Evolutionary conservation across 1,140 invertebrate genomes (phyloP).

Genomic region (Cardiocondyla obscurior): DNA sequence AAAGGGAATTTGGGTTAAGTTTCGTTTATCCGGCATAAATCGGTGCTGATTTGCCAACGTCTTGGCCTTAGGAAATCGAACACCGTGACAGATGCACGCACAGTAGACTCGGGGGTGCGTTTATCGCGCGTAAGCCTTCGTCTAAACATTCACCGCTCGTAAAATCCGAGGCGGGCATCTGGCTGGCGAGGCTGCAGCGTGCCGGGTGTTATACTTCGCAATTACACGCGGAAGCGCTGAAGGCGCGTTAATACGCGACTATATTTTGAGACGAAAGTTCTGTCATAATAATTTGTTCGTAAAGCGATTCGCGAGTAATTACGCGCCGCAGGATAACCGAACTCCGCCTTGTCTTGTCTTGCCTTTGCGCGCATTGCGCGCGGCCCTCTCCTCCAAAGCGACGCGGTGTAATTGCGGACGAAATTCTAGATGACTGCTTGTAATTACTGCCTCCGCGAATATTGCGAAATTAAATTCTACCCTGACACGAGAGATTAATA

Average conservation of each 20-base stretch:
- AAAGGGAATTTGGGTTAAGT: too few species aligned
- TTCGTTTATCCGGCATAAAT: too few species aligned
- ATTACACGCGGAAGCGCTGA: background rate
- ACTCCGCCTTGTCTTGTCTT: background rate
- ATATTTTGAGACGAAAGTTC: constrained; percentile 30
- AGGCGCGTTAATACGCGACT: background rate
- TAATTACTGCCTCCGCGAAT: constrained; percentile 52
- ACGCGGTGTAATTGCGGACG: constrained; percentile 48
- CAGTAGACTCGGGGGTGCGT: background rate
- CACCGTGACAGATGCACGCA: background rate
- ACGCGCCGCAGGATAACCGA: constrained; percentile 17
- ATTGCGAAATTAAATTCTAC: constrained; percentile 43
- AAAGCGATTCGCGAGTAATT: constrained; percentile 45
- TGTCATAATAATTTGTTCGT: constrained; percentile 10
- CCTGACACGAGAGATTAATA: constrained; percentile 37
- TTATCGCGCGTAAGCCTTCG: background rate
- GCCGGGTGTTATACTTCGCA: constrained; percentile 14
- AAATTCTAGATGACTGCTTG: constrained; percentile 59
- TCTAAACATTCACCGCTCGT: constrained; percentile 11
- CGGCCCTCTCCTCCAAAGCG: constrained; percentile 16
- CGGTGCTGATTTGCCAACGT: too few species aligned
- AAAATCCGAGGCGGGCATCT: background rate
- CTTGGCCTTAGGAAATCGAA: background rate
- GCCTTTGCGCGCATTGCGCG: background rate
- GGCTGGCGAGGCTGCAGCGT: too few species aligned